Evolutionary conservation across 2,888 invertebrate species (phyloP).

Genomic region (Campoplex nolae): DNA sequence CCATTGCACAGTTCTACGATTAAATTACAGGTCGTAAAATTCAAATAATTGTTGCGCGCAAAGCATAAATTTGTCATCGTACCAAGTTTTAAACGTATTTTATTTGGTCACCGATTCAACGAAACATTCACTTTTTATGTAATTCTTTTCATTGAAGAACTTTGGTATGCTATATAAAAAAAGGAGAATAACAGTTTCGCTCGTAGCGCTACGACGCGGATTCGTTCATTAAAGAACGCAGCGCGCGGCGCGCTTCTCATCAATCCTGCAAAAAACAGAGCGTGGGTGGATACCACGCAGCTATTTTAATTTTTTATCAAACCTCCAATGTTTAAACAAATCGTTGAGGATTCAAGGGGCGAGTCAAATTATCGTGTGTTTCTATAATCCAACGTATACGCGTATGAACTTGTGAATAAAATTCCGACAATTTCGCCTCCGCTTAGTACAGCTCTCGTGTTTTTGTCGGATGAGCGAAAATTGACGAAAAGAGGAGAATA

Average conservation of each 20-base stretch:
- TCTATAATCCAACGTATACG: not conserved
- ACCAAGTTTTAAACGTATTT: not conserved
- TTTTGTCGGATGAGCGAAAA: not conserved
- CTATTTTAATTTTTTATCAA: not conserved
- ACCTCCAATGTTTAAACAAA: not conserved
- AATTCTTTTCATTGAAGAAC: not conserved
- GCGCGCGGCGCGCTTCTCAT: not conserved
- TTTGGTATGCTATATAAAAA: not conserved
- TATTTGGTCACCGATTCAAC: not conserved
- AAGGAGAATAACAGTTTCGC: not conserved
- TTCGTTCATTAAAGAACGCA: not conserved
- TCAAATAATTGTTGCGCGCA: constrained; percentile 7
- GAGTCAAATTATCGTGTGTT: not conserved
- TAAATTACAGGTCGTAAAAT: not conserved
- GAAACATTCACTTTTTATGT: constrained; percentile 23
- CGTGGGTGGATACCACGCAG: not conserved
- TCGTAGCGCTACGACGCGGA: not conserved
- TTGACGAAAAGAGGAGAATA: not conserved
- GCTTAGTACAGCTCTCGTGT: not conserved
- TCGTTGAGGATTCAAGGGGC: not conserved
- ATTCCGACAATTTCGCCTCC: not conserved
- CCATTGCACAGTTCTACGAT: not conserved
- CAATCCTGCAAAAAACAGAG: not conserved
- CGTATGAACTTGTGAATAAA: not conserved
- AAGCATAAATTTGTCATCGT: not conserved